Conservation (phyloP, 2,113 vertebrate genomes). For the Electrona antarctica region DNA sequence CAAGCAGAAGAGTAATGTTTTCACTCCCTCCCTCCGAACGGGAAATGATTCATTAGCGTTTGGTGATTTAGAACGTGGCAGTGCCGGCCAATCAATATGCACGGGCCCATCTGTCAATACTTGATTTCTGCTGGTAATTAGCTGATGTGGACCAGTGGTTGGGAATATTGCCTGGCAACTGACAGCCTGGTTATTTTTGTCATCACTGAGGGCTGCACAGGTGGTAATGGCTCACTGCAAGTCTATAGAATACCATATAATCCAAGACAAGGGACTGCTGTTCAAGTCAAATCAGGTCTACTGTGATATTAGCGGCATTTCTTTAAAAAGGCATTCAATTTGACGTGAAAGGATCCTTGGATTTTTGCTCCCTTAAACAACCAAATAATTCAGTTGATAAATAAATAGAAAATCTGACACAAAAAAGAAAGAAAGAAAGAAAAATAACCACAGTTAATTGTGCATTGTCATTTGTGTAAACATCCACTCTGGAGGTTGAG, state of each 20-base stretch:
- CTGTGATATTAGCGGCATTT: constrained; percentile 31
- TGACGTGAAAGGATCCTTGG: neutral
- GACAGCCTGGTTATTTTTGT: constrained; percentile 76
- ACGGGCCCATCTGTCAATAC: constrained; percentile 79
- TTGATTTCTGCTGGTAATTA: constrained; percentile 81
- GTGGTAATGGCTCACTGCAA: constrained; percentile 63
- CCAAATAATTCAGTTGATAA: neutral
- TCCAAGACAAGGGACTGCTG: constrained; percentile 12
- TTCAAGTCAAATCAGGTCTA: constrained; percentile 64
- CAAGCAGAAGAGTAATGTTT: constrained; percentile 59
- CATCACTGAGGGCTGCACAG: constrained; percentile 62
- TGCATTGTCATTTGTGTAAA: constrained; percentile 47
- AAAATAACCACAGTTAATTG: constrained; percentile 32
- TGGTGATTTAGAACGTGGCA: constrained; percentile 78
- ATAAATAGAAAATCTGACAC: constrained; percentile 15
- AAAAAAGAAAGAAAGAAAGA: constrained; percentile 14
- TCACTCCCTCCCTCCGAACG: constrained; percentile 50
- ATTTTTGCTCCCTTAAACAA: neutral
- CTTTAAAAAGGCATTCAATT: constrained; percentile 12
- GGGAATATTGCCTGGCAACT: constrained; percentile 77
- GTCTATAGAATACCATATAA: constrained; percentile 52
- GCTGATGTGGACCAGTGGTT: constrained; percentile 79
- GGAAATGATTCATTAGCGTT: constrained; percentile 77
- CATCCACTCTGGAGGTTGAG: constrained; percentile 54
- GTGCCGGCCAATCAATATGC: constrained; percentile 74